phyloP scores from a whole-genome alignment of 2,113 vertebrate genomes.

The Cynoglossus semilaevis region DNA sequence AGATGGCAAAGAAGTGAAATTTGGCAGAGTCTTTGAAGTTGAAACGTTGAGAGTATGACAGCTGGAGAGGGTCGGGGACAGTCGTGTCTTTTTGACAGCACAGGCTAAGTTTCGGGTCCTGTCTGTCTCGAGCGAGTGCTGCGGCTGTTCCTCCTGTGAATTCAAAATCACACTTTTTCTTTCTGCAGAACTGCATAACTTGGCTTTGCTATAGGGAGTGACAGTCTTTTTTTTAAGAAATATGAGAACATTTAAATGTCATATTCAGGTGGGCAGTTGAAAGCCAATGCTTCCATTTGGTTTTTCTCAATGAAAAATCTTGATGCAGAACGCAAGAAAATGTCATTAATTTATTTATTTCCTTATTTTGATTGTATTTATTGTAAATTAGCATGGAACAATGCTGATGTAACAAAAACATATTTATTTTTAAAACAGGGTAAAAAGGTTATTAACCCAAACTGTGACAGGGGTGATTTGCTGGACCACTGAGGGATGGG shows the following conservation, averaged over 20 bases:
- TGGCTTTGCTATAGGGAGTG: slow-evolving; percentile 32
- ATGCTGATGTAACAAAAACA: slow-evolving; percentile 22
- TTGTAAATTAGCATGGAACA: slow-evolving; percentile 63
- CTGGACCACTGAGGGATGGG: slow-evolving; percentile 41
- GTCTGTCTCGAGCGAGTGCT: slow-evolving; percentile 43
- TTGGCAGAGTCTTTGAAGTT: slow-evolving; percentile 58
- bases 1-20: slow-evolving; percentile 48
- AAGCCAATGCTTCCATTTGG: slow-evolving; percentile 59
- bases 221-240: slow-evolving; percentile 38
- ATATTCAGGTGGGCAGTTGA: slow-evolving; percentile 55
- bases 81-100: slow-evolving; percentile 52
- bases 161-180: slow-evolving; percentile 40
- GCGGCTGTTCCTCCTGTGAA: slow-evolving; percentile 37
- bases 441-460: slow-evolving; percentile 39
- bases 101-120: slow-evolving; percentile 36
- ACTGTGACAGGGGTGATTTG: slow-evolving; percentile 42
- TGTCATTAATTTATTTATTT: slow-evolving; percentile 46
- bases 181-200: slow-evolving; percentile 22
- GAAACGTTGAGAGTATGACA: slow-evolving; percentile 53
- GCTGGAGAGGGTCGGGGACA: slow-evolving; percentile 41
- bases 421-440: neutral
- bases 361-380: slow-evolving; percentile 61
- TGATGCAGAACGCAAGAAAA: slow-evolving; percentile 57
- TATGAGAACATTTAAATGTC: slow-evolving; percentile 28
- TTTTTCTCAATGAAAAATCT: slow-evolving; percentile 36